Conservation (phyloP, 2,888 invertebrate species). For the Heterodera filipjevi region DNA sequence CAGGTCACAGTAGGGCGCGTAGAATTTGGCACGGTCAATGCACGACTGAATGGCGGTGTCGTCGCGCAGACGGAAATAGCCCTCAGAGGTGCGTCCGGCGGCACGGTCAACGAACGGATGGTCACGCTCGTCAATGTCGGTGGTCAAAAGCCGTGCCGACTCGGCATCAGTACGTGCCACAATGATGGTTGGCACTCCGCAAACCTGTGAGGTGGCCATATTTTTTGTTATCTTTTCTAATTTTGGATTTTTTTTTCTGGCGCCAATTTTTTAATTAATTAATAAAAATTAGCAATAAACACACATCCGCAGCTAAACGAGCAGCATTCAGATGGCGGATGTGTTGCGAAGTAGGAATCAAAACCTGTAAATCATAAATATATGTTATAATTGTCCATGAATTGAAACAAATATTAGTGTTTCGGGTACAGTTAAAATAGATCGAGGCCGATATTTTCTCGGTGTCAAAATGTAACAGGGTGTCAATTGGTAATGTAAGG, state of each 20-base stretch:
- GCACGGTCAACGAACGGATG: constrained; percentile 65
- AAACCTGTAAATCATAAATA: constrained; percentile 45
- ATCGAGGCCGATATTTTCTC: too few species aligned
- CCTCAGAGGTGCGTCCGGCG: constrained; percentile 65
- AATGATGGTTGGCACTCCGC: constrained; percentile 65
- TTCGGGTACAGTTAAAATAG: neutral
- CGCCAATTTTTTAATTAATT: too few species aligned
- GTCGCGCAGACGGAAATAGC: constrained; percentile 58
- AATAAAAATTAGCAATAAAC: too few species aligned
- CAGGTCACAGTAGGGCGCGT: constrained; percentile 65
- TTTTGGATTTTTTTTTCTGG: too few species aligned
- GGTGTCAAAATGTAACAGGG: too few species aligned
- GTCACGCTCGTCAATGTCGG: constrained; percentile 65
- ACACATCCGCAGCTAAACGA: constrained; percentile 66
- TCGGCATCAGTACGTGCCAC: constrained; percentile 67
- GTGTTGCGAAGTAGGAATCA: constrained; percentile 66
- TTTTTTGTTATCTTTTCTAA: too few species aligned
- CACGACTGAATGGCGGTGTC: constrained; percentile 63
- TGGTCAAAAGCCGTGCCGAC: constrained; percentile 65
- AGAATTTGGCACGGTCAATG: constrained; percentile 63
- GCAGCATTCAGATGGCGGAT: constrained; percentile 66
- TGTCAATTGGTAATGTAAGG: too few species aligned
- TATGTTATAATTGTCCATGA: constrained; percentile 8
- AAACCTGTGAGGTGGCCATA: constrained; percentile 31
- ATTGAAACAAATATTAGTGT: neutral